Percentiles rank a stretch among this genome's conserved stretches.
phyloP scores from a whole-genome alignment of 1,140 invertebrate species.

The Lepidurus apus region DNA sequence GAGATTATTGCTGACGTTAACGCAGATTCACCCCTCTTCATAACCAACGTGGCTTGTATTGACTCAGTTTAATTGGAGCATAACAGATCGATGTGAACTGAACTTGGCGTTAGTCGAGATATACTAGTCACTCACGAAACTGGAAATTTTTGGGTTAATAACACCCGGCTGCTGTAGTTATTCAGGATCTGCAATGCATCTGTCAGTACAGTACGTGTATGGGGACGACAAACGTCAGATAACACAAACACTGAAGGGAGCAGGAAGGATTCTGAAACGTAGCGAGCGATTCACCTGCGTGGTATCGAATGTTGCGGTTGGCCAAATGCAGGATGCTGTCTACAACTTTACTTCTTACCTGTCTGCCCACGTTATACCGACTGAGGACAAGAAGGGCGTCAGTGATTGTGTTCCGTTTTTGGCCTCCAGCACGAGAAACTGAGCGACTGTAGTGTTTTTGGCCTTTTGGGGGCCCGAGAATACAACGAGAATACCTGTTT shows the following conservation, averaged over 20 bases:
- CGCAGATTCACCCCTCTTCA: not conserved
- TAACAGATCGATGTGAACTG: not conserved
- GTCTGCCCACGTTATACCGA: not conserved
- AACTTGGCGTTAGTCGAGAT: not conserved
- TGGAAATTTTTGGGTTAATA: not conserved
- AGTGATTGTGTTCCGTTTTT: not conserved
- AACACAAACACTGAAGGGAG: not conserved
- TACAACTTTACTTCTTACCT: not conserved
- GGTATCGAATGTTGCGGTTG: conserved; percentile 1
- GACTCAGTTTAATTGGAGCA: too few relatives aligned
- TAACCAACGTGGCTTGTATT: not conserved
- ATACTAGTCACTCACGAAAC: not conserved
- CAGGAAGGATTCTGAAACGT: not conserved
- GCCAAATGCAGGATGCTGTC: not conserved
- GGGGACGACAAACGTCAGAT: not conserved
- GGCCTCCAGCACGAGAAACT: conserved; percentile 1
- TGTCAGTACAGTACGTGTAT: too few relatives aligned
- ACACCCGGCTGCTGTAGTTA: not conserved
- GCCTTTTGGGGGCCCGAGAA: not conserved
- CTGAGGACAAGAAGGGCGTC: not conserved
- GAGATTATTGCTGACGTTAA: not conserved
- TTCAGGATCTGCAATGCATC: too few relatives aligned
- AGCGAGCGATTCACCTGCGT: conserved; percentile 8
- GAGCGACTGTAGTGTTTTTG: not conserved
- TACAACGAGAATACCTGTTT: not conserved